Percentiles rank a stretch among this genome's conserved stretches.
These are phyloP conservation scores for Macropus fuliginosus DNA, from an alignment of 2,797 vertebrate genomes.

Conservation along the genomic window DNA sequence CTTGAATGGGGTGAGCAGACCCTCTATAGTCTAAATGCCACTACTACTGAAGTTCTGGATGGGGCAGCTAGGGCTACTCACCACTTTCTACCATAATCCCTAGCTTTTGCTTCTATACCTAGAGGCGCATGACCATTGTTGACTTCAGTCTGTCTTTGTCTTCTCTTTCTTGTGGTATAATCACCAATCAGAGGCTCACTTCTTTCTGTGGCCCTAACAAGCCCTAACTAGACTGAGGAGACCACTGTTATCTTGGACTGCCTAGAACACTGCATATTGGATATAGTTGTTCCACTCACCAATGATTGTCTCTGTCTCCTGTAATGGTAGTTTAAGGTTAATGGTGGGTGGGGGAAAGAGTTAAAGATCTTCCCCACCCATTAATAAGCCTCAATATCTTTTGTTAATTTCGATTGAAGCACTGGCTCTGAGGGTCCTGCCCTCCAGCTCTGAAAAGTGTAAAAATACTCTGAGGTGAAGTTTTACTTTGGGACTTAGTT, in stretches of 20 bases:
- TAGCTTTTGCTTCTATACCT: background rate
- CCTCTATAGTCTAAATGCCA: background rate
- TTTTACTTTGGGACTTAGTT: too few relatives aligned
- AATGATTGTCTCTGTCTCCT: background rate
- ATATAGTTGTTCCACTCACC: background rate
- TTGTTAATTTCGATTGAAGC: too few relatives aligned
- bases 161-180: background rate
- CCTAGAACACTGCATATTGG: background rate
- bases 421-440: too few relatives aligned
- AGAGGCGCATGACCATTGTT: background rate
- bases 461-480: too few relatives aligned
- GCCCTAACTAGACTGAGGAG: background rate
- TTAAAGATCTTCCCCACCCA: too few relatives aligned
- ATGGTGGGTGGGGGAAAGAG: too few relatives aligned
- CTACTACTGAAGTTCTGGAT: background rate
- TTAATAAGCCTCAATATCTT: too few relatives aligned
- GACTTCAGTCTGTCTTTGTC: background rate
- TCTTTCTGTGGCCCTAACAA: background rate
- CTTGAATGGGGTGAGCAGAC: background rate
- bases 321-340: too few relatives aligned
- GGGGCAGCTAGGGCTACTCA: background rate
- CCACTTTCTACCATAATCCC: background rate
- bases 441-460: too few relatives aligned
- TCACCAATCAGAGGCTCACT: background rate
- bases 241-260: background rate